Evolutionary conservation across 2,888 invertebrate species (phyloP).

Genomic region (Aspidapion aeneum): DNA sequence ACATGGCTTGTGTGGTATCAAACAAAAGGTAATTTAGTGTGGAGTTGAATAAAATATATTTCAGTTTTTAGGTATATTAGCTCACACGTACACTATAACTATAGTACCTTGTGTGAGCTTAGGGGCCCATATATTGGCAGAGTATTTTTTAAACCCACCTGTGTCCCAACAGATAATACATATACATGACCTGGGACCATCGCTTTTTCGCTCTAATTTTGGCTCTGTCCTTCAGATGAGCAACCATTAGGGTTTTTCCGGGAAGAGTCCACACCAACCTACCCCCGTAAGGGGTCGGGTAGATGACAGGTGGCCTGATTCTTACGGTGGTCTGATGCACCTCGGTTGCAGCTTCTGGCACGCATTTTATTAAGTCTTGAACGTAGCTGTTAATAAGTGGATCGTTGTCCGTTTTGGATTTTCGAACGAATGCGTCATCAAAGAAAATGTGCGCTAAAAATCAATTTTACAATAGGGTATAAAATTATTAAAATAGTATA

Average conservation of each 20-base stretch:
- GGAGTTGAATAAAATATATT: too few relatives aligned
- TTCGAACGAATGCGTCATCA: constrained; percentile 76
- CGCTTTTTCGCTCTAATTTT: constrained; percentile 87
- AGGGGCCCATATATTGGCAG: too few relatives aligned
- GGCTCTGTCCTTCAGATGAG: constrained; percentile 85
- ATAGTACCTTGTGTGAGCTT: too few relatives aligned
- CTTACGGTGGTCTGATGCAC: constrained; percentile 63
- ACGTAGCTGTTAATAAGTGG: constrained; percentile 82
- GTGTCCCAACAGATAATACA: constrained; percentile 86
- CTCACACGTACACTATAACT: too few relatives aligned
- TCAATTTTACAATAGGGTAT: too few relatives aligned
- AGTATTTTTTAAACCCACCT: constrained; percentile 68
- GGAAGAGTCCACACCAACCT: constrained; percentile 80
- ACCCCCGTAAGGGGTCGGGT: constrained; percentile 84
- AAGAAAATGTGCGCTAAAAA: constrained; percentile 73
- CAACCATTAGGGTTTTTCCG: constrained; percentile 78
- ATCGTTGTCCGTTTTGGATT: constrained; percentile 58
- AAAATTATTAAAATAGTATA: too few relatives aligned
- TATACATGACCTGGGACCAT: constrained; percentile 95
- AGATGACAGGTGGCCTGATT: constrained; percentile 67
- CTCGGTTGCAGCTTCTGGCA: constrained; percentile 73
- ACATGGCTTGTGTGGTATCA: too few relatives aligned
- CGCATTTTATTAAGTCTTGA: constrained; percentile 62
- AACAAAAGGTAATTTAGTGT: too few relatives aligned
- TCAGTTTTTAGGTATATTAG: too few relatives aligned